Conservation (phyloP, 2,113 vertebrate genomes). For the Scytalopus superciliaris region DNA sequence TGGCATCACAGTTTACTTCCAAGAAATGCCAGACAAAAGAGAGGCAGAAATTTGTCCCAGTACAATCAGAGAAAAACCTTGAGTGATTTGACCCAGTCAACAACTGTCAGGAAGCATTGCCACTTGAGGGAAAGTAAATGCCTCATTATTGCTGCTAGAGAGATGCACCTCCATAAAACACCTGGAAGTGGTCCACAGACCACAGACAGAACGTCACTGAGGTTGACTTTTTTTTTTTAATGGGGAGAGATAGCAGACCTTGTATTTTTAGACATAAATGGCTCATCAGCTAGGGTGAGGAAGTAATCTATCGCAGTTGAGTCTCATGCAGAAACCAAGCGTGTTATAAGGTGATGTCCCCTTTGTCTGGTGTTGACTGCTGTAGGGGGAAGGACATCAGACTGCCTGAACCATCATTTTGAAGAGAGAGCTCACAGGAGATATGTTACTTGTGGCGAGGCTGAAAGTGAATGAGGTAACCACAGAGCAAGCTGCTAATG, state of each 20-base stretch:
- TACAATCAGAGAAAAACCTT: neutral
- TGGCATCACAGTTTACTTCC: neutral
- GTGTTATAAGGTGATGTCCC: neutral
- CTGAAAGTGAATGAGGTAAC: conserved; percentile 33
- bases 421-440: neutral
- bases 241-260: neutral
- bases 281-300: neutral
- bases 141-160: conserved; percentile 28
- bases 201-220: conserved; percentile 23
- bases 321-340: neutral
- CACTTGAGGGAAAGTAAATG: conserved; percentile 22
- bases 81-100: conserved; percentile 35
- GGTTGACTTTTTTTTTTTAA: neutral
- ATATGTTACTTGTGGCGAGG: neutral
- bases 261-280: conserved; percentile 15
- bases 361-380: neutral
- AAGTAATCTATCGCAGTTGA: neutral
- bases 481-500: conserved; percentile 9
- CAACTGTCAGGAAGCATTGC: conserved; percentile 23
- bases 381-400: neutral
- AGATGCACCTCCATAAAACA: conserved; percentile 51
- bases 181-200: conserved; percentile 47
- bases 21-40: conserved; percentile 4
- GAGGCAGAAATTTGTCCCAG: conserved; percentile 3
- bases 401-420: neutral